Percentiles rank a stretch among this genome's conserved stretches.
Evolutionary conservation across 2,888 invertebrate species (phyloP).

Genomic region (Ophion slaviceki): DNA sequence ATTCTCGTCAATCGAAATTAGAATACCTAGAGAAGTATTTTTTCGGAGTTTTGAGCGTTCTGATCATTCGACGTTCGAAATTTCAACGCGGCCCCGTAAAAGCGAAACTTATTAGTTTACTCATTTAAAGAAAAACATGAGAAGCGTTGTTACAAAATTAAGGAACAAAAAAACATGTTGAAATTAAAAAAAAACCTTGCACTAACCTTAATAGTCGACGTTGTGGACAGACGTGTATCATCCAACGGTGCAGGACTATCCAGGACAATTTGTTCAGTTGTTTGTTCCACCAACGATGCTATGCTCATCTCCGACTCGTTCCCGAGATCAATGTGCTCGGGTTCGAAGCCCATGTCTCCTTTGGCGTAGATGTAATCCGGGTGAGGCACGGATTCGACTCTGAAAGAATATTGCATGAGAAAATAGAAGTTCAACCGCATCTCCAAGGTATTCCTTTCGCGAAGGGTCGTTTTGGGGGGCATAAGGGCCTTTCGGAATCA

Average conservation of each 20-base stretch:
- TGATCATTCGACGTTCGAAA: too few relatives aligned
- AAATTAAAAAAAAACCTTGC: not conserved
- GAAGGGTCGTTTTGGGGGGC: too few relatives aligned
- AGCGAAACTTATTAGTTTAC: not conserved
- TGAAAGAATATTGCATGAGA: not conserved
- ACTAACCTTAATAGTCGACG: not conserved
- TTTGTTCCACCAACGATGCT: slow-evolving; percentile 15
- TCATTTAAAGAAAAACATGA: not conserved
- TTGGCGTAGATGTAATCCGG: slow-evolving; percentile 63
- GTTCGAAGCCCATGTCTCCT: slow-evolving; percentile 73
- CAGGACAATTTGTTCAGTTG: not conserved
- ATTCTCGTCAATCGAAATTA: too few relatives aligned
- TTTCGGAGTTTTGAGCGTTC: too few relatives aligned
- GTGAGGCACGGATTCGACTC: slow-evolving; percentile 62
- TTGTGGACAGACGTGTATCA: not conserved
- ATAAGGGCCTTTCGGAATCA: too few relatives aligned
- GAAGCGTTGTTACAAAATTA: not conserved
- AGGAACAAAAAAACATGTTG: not conserved
- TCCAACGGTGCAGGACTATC: slow-evolving; percentile 20
- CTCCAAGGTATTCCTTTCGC: too few relatives aligned
- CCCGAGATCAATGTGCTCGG: slow-evolving; percentile 59
- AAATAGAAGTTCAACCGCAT: not conserved
- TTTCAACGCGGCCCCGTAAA: too few relatives aligned
- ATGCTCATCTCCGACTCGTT: not conserved
- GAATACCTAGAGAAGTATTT: too few relatives aligned